Base-by-base conservation (phyloP, 2,113 vertebrate genomes). In the Lates calcarifer region DNA sequence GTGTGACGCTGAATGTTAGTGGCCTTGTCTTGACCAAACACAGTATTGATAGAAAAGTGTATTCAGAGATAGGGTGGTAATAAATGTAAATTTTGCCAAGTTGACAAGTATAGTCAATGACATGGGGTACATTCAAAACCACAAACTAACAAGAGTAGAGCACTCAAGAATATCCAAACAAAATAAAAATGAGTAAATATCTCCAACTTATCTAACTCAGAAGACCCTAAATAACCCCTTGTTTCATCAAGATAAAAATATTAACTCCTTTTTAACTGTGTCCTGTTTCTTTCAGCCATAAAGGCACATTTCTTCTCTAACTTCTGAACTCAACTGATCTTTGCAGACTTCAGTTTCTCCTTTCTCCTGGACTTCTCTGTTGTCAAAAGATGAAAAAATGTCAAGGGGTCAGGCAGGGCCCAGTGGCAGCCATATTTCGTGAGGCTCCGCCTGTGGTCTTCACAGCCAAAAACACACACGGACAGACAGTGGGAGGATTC, bases 401-500 rank as follows among this genome's bases (percentile, higher is more conserved):
- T 71, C 68, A 45, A 57, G 56, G 60, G 91, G 90, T 90, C 87
- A 90, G 31, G 8, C 67, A 4, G 74, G 67, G 81, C 87, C 45
- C 47, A 28, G 56, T 35, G 72, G 72, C 29, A 2, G 73, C 88
- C 72, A 90, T 93, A 93, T 92, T 91, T 94, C 84, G 85, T 82
- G 56, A 56, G 75, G 82, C 86, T 81, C 70, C 18, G 72, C 85
- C 92, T 91, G 88, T 89, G 87, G 91, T 88, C 90, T 83, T 87
- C 57, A 74, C 74, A 57, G 74, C 76, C 89, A 76, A 91, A 93
- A 90, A 93, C 90, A 91, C 79, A 91, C 84, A 94, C 0, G 53
- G 73, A 92, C 89, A 93, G 91, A 91, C 83, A 91, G 92, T 87
- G 90, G 91, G 91, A 89, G 91, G 89, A 91, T 70, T 91, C 87